Conservation (phyloP, 2,113 vertebrate genomes). For the Merops nubicus region DNA sequence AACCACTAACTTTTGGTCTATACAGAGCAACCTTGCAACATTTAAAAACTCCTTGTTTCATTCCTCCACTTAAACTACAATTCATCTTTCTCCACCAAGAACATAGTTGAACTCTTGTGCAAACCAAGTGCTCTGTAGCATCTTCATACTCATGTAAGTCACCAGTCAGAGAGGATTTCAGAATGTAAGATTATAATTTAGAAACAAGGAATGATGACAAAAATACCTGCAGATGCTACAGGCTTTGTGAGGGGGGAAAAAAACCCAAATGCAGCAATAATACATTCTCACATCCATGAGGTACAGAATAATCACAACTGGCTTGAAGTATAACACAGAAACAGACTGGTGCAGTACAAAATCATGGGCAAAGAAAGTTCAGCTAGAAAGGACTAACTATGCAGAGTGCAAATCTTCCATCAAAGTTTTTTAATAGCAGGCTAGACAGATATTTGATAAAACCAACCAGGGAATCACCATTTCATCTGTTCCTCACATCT, state of each 20-base stretch:
- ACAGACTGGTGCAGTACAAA: not conserved
- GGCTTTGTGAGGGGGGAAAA: not conserved
- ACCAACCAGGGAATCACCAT: not conserved
- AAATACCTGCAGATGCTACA: not conserved
- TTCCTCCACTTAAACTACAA: not conserved
- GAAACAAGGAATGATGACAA: not conserved
- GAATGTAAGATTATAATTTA: not conserved
- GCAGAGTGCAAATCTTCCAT: not conserved
- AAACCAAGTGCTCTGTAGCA: not conserved
- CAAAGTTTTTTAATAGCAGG: not conserved
- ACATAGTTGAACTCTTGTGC: not conserved
- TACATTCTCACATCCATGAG: rapidly evolving
- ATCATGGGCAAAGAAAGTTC: not conserved
- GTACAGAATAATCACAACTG: not conserved
- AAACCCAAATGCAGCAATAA: not conserved
- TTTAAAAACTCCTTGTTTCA: not conserved
- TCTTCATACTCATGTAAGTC: not conserved
- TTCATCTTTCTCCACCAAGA: not conserved
- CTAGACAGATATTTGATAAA: not conserved
- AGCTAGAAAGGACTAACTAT: not conserved
- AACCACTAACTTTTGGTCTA: not conserved
- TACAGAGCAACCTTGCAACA: not conserved
- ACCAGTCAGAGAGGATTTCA: not conserved
- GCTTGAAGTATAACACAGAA: not conserved
- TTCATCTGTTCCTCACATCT: not conserved